A percentile compares a stretch with the other conserved stretches of the same genome.
phyloP scores from a whole-genome alignment of 2,888 invertebrate species.

The Cantharis rufa region DNA sequence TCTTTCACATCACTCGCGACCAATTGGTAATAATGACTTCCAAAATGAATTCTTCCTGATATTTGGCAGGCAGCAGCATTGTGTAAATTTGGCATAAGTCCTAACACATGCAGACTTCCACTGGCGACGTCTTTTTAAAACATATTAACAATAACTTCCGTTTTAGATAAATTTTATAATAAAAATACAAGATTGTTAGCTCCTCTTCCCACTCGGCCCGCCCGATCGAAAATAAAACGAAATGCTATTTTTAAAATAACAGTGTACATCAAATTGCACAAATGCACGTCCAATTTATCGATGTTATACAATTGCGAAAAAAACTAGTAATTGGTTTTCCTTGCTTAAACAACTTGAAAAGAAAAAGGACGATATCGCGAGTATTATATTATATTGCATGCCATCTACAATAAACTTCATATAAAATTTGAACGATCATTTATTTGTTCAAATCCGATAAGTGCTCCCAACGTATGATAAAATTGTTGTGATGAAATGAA shows the following conservation, averaged over 20 bases:
- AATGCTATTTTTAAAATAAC: not conserved
- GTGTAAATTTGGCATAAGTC: slow-evolving; percentile 34
- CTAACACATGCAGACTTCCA: slow-evolving; percentile 33
- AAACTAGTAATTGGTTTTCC: not conserved
- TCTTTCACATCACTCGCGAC: slow-evolving; percentile 27
- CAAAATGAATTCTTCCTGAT: slow-evolving; percentile 32
- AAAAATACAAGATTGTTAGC: not conserved
- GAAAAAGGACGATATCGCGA: not conserved
- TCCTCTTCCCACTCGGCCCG: not conserved
- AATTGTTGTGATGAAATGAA: not conserved
- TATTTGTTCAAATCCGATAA: not conserved
- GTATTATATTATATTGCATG: not conserved
- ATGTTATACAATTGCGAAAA: not conserved
- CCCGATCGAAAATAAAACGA: not conserved
- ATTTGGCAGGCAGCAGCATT: slow-evolving; percentile 30
- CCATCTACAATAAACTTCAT: not conserved
- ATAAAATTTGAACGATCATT: not conserved
- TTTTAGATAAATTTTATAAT: slow-evolving; percentile 14
- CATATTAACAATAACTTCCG: slow-evolving; percentile 28
- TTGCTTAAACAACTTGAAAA: not conserved
- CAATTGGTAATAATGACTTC: slow-evolving; percentile 33
- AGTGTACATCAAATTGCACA: not conserved
- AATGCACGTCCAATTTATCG: not conserved
- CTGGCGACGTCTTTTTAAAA: slow-evolving; percentile 28
- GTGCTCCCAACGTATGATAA: not conserved